Base-by-base conservation (phyloP, 2,113 vertebrate genomes). In the Lophochroa leadbeateri region DNA sequence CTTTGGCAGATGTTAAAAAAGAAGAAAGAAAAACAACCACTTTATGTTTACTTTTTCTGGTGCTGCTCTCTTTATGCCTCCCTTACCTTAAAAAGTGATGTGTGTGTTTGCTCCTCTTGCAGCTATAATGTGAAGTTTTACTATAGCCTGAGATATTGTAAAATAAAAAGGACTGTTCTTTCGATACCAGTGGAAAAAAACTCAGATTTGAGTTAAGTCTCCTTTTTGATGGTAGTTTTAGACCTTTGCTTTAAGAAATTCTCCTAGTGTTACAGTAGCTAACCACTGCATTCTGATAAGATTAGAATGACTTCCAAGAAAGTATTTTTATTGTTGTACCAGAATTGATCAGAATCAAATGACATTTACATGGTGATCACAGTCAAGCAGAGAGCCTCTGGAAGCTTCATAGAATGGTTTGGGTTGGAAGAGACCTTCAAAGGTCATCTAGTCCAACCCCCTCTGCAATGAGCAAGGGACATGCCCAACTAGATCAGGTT, bases 81-180 rank as follows among this genome's bases (percentile, higher is more conserved):
- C 27, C 13, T 85, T 61, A 41, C 1, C 6, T 76, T 82, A 72
- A 61, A 57, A 78, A 58, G 21, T 52, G 11, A 21, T 3, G 2
- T 24, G 10, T 43, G 68, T 87, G 17, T 43, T 74, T 92, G n/a
- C 7, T 79, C 2, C 10, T 70, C 39, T 65, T 69, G 43, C 72
- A 49, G 80, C 82, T 85, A 41, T 43, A 72, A 78, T 58, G 12
- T 86, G 60, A 84, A 88, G 67, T 16, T 91, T 94, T 77, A n/a
- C 57, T 94, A 25, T 75, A 77, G 74, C 33, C 70, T 55, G 20
- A 93, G 50, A 79, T 88, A 82, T 4, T 90, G 25, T 39, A 67
- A 83, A 93, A 75, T 93, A 68, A 96, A 95, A 80, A 63, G 4
- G 15, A 14, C 69, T 82, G 21, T n/a, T 96, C 23, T 75, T 88